These are phyloP conservation scores for Eurosta solidaginis DNA, from an alignment of 1,140 invertebrate genomes.

Conservation along the genomic window DNA sequence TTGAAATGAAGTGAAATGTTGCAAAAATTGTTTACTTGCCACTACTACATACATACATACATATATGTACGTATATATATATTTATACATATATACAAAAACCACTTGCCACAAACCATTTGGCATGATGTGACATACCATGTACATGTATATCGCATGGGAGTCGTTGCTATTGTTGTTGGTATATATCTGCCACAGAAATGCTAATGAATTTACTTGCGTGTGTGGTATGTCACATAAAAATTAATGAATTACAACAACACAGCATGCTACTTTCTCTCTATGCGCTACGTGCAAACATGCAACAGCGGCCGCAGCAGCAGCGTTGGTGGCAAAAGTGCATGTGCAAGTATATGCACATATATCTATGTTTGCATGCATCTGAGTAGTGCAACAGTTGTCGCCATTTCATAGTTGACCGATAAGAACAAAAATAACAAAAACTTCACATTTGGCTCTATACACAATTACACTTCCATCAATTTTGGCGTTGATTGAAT, in stretches of 20 bases:
- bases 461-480: conserved; percentile 3
- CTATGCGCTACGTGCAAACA: background rate
- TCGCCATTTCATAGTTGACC: background rate
- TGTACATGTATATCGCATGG: background rate
- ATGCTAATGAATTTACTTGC: conserved; percentile 28
- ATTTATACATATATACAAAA: no score
- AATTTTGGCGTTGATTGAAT: conserved; percentile 20
- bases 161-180: background rate
- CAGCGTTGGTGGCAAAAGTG: background rate
- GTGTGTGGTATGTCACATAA: background rate
- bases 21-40: conserved; percentile 28
- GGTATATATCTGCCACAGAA: background rate
- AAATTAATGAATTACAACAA: conserved; percentile 27
- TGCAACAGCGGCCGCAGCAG: background rate
- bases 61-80: no score
- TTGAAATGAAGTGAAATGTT: conserved; percentile 27
- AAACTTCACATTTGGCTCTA: no score
- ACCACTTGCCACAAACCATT: conserved; percentile 20
- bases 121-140: background rate
- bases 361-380: no score
- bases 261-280: background rate
- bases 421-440: background rate
- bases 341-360: no score
- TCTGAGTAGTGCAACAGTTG: background rate
- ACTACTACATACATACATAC: no score